These are phyloP conservation scores for Galbula dea DNA, from an alignment of 2,113 vertebrate species.

Conservation along the genomic window DNA sequence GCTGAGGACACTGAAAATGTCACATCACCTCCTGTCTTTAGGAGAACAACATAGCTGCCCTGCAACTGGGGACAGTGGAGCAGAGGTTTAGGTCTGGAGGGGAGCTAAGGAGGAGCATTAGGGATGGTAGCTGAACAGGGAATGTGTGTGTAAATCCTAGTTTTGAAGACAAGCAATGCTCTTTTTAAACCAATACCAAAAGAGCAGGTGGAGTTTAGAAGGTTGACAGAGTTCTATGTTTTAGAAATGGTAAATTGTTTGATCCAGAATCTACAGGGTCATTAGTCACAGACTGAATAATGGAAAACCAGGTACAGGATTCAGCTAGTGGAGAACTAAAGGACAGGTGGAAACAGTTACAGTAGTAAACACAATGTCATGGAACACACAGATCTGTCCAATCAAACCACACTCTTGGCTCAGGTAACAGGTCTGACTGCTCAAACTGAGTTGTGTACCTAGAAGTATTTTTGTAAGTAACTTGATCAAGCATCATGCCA, in stretches of 20 bases:
- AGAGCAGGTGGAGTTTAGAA: neutral
- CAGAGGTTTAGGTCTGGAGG: neutral
- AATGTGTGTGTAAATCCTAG: neutral
- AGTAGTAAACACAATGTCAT: neutral
- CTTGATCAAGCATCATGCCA: neutral
- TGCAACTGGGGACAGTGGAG: neutral
- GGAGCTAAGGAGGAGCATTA: neutral
- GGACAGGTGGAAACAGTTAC: neutral
- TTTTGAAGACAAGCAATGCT: neutral
- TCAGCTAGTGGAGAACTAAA: neutral
- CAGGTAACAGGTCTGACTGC: neutral
- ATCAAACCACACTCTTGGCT: neutral
- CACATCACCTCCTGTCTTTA: neutral
- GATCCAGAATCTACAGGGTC: neutral
- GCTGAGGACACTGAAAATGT: neutral
- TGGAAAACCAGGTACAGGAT: neutral
- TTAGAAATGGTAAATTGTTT: neutral
- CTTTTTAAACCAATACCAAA: neutral
- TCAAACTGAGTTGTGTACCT: neutral
- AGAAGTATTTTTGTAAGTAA: neutral
- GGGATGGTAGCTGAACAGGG: neutral
- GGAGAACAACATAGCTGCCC: neutral
- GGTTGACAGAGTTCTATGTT: neutral
- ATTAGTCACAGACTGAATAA: neutral
- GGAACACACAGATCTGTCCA: neutral